phyloP scores from a whole-genome alignment of 2,888 invertebrate species.

The Pseudococcus jackbeardsleyi region DNA sequence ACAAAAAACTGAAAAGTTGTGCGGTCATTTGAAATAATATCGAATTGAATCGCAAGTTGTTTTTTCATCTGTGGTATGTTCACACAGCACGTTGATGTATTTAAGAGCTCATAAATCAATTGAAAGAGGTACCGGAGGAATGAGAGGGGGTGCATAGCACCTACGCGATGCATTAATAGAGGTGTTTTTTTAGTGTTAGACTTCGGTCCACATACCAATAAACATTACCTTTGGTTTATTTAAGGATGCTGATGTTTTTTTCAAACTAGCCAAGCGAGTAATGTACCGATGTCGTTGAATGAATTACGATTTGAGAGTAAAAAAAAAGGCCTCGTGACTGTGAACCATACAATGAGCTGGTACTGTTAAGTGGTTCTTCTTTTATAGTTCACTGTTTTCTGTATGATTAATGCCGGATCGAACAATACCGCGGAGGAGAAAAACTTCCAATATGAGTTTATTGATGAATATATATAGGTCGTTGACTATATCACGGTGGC shows the following conservation, averaged over 20 bases:
- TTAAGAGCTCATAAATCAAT: conserved; percentile 52
- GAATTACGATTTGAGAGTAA: conserved; percentile 20
- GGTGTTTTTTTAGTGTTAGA: conserved; percentile 3
- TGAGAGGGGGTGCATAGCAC: neutral
- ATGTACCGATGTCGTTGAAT: conserved; percentile 20
- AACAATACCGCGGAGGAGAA: neutral
- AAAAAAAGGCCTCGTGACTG: neutral
- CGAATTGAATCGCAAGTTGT: conserved; percentile 15
- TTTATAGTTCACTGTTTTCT: conserved; percentile 33
- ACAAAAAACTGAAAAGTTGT: neutral
- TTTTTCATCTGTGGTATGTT: neutral
- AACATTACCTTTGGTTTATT: conserved; percentile 40
- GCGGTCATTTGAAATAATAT: conserved; percentile 1
- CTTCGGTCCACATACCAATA: conserved; percentile 26
- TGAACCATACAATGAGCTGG: neutral
- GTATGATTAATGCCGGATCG: conserved; percentile 15
- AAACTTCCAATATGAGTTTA: conserved; percentile 39
- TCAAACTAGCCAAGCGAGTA: neutral
- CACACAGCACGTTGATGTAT: conserved; percentile 14
- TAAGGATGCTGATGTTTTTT: conserved; percentile 27
- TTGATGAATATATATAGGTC: conserved; percentile 44
- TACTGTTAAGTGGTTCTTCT: conserved; percentile 30
- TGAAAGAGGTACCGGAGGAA: neutral
- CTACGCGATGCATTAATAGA: conserved; percentile 34
- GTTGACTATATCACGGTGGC: conserved; percentile 29